These are phyloP conservation scores for Dendrolimus punctatus DNA, from an alignment of 1,140 invertebrate species.

Conservation along the genomic window DNA sequence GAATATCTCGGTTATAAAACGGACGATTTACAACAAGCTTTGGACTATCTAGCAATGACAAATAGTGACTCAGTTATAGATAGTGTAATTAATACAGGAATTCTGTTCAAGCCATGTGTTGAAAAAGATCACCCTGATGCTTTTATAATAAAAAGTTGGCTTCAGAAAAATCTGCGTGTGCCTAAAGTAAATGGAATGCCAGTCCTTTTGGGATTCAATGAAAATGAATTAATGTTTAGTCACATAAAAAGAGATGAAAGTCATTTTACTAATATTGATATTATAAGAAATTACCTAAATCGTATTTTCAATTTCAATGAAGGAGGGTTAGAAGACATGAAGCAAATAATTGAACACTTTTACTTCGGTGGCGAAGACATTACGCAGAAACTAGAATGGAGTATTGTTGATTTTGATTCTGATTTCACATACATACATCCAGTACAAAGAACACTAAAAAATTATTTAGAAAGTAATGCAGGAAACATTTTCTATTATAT, in stretches of 20 bases:
- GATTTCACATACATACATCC: too few relatives aligned
- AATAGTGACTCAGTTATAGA: slow-evolving; percentile 7
- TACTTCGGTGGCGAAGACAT: too few relatives aligned
- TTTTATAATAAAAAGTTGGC: slow-evolving; percentile 22
- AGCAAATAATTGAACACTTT: not conserved
- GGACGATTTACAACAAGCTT: slow-evolving; percentile 10
- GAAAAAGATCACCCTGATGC: slow-evolving; percentile 18
- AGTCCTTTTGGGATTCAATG: slow-evolving; percentile 24
- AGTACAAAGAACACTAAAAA: too few relatives aligned
- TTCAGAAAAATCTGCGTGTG: slow-evolving; percentile 11
- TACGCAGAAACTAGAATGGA: too few relatives aligned
- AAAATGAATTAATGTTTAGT: slow-evolving; percentile 15
- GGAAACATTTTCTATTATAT: too few relatives aligned
- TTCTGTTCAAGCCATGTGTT: slow-evolving; percentile 22
- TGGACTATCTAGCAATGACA: slow-evolving; percentile 14
- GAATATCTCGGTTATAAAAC: slow-evolving; percentile 16
- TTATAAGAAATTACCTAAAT: slow-evolving; percentile 14
- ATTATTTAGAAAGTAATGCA: too few relatives aligned
- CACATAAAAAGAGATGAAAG: slow-evolving; percentile 9
- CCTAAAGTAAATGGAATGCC: slow-evolving; percentile 26
- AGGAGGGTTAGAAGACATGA: slow-evolving; percentile 7
- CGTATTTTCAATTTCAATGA: slow-evolving; percentile 21
- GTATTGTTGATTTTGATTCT: too few relatives aligned
- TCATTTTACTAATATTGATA: slow-evolving; percentile 15
- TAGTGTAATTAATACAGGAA: slow-evolving; percentile 5